A percentile compares a stretch with the other conserved stretches of the same genome.
phyloP scores from a whole-genome alignment of 2,113 vertebrate species.

The Rhombomys opimus region DNA sequence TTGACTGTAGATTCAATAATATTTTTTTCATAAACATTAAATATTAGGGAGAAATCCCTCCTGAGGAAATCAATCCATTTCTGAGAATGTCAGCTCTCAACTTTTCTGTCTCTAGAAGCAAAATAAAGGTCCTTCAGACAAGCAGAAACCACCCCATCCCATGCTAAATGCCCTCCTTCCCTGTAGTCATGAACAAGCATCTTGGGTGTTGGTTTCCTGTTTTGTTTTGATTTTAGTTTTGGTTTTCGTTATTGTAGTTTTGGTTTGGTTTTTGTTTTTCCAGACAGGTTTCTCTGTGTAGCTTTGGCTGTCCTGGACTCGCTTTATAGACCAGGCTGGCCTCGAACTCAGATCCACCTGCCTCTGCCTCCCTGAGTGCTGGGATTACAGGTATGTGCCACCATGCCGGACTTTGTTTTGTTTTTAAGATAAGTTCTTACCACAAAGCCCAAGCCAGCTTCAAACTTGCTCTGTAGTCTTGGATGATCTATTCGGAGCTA shows the following conservation, averaged over 20 bases:
- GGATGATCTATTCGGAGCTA: background rate
- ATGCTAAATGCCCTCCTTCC: background rate
- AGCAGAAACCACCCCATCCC: background rate
- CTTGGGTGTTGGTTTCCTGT: background rate
- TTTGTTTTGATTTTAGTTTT: background rate
- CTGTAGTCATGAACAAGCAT: background rate
- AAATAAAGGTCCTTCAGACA: background rate
- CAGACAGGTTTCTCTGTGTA: too few species aligned
- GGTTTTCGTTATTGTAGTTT: too few species aligned
- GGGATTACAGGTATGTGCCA: too few species aligned
- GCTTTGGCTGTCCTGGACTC: too few species aligned
- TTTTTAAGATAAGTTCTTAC: background rate
- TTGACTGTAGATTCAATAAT: slow-evolving; percentile 8
- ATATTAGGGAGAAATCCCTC: background rate
- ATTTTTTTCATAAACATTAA: slow-evolving; percentile 23
- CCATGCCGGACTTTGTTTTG: background rate
- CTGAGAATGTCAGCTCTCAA: background rate
- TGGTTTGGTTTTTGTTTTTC: background rate
- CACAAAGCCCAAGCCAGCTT: background rate
- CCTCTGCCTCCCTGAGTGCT: too few species aligned
- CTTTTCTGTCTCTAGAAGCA: background rate
- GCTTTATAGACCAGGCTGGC: too few species aligned
- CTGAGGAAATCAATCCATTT: background rate
- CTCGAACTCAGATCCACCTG: too few species aligned
- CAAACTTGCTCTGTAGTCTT: background rate